Conservation (phyloP, 2,888 invertebrate genomes). For the Pelosia muscerda region DNA sequence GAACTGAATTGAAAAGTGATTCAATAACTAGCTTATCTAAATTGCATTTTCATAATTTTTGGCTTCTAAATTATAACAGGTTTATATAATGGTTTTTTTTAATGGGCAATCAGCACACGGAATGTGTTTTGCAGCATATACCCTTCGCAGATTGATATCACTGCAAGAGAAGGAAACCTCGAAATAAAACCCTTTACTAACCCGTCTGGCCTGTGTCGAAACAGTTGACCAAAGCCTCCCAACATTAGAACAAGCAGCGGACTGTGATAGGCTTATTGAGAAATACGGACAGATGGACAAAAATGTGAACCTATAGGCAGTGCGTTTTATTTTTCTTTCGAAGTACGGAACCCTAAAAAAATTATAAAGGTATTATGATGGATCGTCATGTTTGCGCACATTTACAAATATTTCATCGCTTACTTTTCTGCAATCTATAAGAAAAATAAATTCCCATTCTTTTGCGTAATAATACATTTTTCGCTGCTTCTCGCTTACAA, state of each 20-base stretch:
- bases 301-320: too few relatives aligned
- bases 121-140: neutral
- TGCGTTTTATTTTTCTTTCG: too few relatives aligned
- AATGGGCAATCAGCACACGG: neutral
- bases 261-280: too few relatives aligned
- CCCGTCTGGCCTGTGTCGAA: too few relatives aligned
- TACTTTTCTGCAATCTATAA: neutral
- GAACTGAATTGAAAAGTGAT: neutral
- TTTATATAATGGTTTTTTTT: neutral
- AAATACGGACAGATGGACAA: too few relatives aligned
- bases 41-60: neutral
- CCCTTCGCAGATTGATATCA: too few relatives aligned
- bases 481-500: constrained; percentile 28
- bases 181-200: too few relatives aligned
- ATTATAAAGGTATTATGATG: neutral
- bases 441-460: neutral
- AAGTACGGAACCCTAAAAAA: too few relatives aligned
- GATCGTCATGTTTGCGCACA: neutral
- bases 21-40: neutral
- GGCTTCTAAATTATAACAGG: neutral
- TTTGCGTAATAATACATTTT: constrained; percentile 5
- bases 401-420: neutral
- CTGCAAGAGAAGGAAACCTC: too few relatives aligned
- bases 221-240: too few relatives aligned
- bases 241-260: too few relatives aligned